Base-by-base conservation (phyloP, 2,113 vertebrate species). In the Spea multiplicata region DNA sequence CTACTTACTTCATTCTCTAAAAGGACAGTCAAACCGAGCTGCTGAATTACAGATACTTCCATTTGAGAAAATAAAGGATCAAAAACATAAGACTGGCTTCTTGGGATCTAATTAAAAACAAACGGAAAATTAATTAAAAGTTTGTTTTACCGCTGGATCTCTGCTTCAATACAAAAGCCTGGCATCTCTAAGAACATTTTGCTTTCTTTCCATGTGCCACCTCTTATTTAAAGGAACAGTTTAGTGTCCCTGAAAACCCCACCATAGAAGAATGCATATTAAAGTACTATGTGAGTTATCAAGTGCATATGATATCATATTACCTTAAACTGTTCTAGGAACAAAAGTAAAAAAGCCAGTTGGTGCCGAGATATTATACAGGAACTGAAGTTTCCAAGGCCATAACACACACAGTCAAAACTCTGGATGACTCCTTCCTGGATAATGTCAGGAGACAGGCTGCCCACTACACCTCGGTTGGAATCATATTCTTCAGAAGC, bases 1-100 rank as follows among this genome's bases (percentile, higher is more conserved):
- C 12, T n/a, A 72, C 82, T 75, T 74, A 96, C 96, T 95, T 98
- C 96, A 0, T 99, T 99, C 66, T 96, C 90, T 5, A 77, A 68
- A 4, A 98, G 86, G 7, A 97, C 89, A 0, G 74, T 87, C 81
- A 98, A 67, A 3, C 94, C 94, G 1, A 97, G 88, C 13, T 83
- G 61, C 6, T 9, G 70, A 48, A 99, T 90, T 8, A 85, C 88
- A 0, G 85, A 84, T n/a, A 16, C 86, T 81, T 98, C 96, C 49
- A 83, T 74, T 0, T 44, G 52, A 0, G 93, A 93, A 80, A 98
- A 98, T 0, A 87, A 84, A 2, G 97, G 97, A 66, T 99, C 97
- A 81, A 93, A 99, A 10, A 96, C 53, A 0, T 81, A 89, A 81
- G 92, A 93, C 0, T 30, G 83, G 0, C 14, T 66, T 9, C 80